phyloP scores from a whole-genome alignment of 2,888 invertebrate species.

The Meloe dianella region DNA sequence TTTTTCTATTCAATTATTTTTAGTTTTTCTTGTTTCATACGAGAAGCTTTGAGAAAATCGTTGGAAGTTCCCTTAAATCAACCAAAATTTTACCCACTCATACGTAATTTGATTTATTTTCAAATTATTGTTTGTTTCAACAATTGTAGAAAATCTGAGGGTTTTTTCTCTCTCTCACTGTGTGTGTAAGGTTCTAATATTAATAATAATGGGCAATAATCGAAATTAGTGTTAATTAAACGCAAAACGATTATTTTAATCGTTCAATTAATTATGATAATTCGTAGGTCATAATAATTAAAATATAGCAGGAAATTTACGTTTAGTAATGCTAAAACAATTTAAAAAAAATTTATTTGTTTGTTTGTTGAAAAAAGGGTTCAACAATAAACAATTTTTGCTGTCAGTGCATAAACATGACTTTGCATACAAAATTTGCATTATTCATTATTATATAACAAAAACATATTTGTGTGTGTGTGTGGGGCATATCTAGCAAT shows the following conservation, averaged over 20 bases:
- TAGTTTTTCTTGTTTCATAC: background rate
- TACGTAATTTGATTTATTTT: no score
- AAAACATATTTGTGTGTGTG: background rate
- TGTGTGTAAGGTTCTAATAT: no score
- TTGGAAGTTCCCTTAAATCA: background rate
- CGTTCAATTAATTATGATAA: background rate
- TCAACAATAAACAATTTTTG: background rate
- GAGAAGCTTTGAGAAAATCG: background rate
- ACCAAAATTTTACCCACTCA: background rate
- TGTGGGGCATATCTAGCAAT: background rate
- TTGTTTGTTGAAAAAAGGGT: background rate
- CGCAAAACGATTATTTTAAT: background rate
- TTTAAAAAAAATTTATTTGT: no score
- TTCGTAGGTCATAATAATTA: background rate
- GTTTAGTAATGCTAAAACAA: background rate
- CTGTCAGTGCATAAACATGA: conserved; percentile 14
- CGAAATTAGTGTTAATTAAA: background rate
- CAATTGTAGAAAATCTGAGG: no score
- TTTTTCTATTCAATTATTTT: no score
- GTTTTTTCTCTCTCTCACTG: no score
- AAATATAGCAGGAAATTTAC: background rate
- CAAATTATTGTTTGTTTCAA: no score
- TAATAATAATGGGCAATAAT: no score
- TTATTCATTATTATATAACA: conserved; percentile 13
- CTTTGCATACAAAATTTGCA: conserved; percentile 25